Evolutionary conservation across 2,113 vertebrate species (phyloP).

Genomic region (Turdus rufiventris): DNA sequence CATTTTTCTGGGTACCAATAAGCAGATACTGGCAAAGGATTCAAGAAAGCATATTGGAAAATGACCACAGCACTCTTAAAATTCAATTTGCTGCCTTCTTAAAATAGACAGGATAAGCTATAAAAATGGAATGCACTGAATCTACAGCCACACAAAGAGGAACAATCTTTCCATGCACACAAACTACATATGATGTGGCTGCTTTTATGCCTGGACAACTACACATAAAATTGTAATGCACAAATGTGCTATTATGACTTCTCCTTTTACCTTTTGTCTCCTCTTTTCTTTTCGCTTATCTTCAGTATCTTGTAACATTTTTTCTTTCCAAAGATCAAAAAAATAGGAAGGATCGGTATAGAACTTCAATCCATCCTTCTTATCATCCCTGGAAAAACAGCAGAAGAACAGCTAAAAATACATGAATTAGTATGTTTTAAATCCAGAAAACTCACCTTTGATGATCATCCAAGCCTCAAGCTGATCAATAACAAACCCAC

Average conservation of each 20-base stretch:
- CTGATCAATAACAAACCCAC: not conserved
- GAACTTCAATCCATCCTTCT: conserved; percentile 94
- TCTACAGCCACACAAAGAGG: not conserved
- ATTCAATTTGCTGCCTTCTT: not conserved
- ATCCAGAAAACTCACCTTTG: not conserved
- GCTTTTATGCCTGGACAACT: not conserved
- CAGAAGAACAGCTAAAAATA: not conserved
- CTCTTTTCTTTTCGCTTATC: conserved; percentile 96
- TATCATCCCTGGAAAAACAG: conserved; percentile 84
- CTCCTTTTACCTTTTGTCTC: conserved; percentile 77
- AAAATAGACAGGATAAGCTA: not conserved
- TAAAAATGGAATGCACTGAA: not conserved
- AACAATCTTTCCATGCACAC: not conserved
- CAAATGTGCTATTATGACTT: not conserved
- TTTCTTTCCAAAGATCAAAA: conserved; percentile 98
- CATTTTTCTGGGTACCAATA: not conserved
- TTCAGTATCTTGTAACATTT: conserved; percentile 98
- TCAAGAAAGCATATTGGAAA: not conserved
- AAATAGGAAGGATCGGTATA: conserved; percentile 99
- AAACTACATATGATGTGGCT: not conserved
- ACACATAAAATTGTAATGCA: not conserved
- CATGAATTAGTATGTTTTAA: not conserved
- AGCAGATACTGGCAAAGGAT: not conserved
- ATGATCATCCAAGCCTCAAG: not conserved
- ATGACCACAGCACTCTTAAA: not conserved